A percentile compares a stretch with the other conserved stretches of the same genome.
Evolutionary conservation across 2,797 vertebrate species (phyloP).

Genomic region (Carapus acus): DNA sequence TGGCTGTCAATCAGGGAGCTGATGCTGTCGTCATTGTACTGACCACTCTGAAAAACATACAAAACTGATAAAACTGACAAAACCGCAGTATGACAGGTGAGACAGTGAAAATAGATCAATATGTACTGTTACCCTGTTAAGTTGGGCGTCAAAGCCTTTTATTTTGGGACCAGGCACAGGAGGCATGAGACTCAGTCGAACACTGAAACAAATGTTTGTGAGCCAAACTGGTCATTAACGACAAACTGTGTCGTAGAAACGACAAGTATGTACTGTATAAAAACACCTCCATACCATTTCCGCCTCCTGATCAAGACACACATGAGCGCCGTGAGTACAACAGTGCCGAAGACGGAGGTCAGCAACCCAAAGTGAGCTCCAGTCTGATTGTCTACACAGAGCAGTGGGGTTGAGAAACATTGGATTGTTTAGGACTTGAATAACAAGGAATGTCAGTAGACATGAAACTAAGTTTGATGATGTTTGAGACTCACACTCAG

Average conservation of each 20-base stretch:
- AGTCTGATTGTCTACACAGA: slow-evolving; percentile 64
- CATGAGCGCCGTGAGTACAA: slow-evolving; percentile 69
- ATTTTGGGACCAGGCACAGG: slow-evolving; percentile 92
- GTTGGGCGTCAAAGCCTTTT: slow-evolving; percentile 80
- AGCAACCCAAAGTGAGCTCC: slow-evolving; percentile 74
- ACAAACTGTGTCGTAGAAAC: too few species aligned
- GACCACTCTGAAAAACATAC: too few species aligned
- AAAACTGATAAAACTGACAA: too few species aligned
- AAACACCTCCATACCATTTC: slow-evolving; percentile 59
- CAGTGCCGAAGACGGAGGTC: slow-evolving; percentile 63
- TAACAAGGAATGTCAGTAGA: too few species aligned
- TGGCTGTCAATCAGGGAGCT: slow-evolving; percentile 72
- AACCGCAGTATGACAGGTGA: neutral
- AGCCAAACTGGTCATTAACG: neutral
- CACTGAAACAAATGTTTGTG: slow-evolving; percentile 58
- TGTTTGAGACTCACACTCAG: slow-evolving; percentile 69
- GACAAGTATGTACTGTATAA: slow-evolving; percentile 1
- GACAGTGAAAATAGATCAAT: neutral
- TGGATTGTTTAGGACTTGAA: too few species aligned
- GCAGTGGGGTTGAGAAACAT: too few species aligned
- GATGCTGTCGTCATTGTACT: slow-evolving; percentile 74
- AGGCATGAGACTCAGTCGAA: slow-evolving; percentile 79
- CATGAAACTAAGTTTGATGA: neutral
- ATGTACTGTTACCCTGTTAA: slow-evolving; percentile 76
- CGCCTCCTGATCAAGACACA: slow-evolving; percentile 76